These are phyloP conservation scores for Eurois occulta DNA, from an alignment of 2,888 invertebrate species.

Conservation along the genomic window DNA sequence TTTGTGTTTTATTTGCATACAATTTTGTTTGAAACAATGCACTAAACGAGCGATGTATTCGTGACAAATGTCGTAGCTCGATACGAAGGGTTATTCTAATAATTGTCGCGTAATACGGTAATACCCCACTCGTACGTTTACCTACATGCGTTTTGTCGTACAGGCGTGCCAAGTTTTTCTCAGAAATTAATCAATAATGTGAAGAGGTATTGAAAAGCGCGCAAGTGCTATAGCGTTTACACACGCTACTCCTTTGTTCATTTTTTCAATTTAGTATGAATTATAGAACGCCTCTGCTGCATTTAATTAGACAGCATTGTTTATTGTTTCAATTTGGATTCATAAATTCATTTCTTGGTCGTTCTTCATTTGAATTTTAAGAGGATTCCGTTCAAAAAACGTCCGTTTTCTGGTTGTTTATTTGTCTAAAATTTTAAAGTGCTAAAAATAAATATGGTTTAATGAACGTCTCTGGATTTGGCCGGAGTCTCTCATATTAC, in stretches of 20 bases:
- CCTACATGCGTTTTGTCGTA: constrained; percentile 56
- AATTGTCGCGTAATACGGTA: constrained; percentile 66
- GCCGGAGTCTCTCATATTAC: constrained; percentile 75
- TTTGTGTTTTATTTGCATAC: constrained; percentile 57
- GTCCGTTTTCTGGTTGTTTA: constrained; percentile 36
- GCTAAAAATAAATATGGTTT: constrained; percentile 56
- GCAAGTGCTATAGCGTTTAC: constrained; percentile 76
- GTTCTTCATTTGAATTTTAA: constrained; percentile 66
- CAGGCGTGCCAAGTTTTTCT: constrained; percentile 79
- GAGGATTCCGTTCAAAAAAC: constrained; percentile 50
- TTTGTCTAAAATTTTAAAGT: constrained; percentile 44
- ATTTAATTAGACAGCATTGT: constrained; percentile 68
- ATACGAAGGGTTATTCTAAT: constrained; percentile 53
- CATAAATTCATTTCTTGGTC: constrained; percentile 64
- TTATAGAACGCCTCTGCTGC: constrained; percentile 64
- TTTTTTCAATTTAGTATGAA: constrained; percentile 66
- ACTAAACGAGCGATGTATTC: constrained; percentile 55
- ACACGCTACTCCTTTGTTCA: constrained; percentile 77
- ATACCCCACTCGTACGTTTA: constrained; percentile 66
- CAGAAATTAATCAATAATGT: constrained; percentile 83
- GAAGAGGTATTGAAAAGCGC: constrained; percentile 82
- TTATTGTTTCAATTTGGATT: constrained; percentile 65
- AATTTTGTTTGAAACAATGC: constrained; percentile 61
- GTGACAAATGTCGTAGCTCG: constrained; percentile 64
- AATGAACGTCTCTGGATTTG: constrained; percentile 60